phyloP scores from a whole-genome alignment of 2,888 invertebrate genomes.

The Nephrotoma appendiculata region DNA sequence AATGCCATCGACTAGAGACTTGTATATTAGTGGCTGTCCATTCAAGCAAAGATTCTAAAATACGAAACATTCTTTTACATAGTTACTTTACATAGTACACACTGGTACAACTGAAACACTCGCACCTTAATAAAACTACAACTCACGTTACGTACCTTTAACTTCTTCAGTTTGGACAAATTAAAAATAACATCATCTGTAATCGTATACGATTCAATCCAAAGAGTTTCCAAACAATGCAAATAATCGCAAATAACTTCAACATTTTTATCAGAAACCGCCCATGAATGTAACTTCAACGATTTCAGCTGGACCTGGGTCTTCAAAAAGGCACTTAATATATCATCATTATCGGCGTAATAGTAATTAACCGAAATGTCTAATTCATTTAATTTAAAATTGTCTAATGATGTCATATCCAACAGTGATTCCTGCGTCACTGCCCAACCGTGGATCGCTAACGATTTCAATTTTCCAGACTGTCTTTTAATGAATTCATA shows the following conservation, averaged over 20 bases:
- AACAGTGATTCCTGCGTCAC: not conserved
- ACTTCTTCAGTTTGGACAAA: not conserved
- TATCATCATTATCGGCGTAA: not conserved
- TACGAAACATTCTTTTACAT: not conserved
- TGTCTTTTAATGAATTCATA: not conserved
- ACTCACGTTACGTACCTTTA: not conserved
- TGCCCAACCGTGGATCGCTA: not conserved
- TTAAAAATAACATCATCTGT: not conserved
- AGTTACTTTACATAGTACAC: too few relatives aligned
- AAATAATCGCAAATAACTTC: not conserved
- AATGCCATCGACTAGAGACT: not conserved
- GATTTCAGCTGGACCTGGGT: not conserved
- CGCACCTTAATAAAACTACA: not conserved
- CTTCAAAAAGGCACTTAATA: not conserved
- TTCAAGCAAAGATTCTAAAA: not conserved
- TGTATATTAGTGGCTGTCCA: not conserved
- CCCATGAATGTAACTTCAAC: not conserved
- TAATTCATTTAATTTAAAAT: not conserved
- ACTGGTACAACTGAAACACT: not conserved
- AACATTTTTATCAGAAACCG: not conserved
- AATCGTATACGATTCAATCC: not conserved
- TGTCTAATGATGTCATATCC: not conserved
- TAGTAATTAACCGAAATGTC: not conserved
- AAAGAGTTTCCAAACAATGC: not conserved
- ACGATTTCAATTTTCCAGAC: not conserved